Evolutionary conservation across 2,797 vertebrate species (phyloP).

Genomic region (Rhinophrynus dorsalis): DNA sequence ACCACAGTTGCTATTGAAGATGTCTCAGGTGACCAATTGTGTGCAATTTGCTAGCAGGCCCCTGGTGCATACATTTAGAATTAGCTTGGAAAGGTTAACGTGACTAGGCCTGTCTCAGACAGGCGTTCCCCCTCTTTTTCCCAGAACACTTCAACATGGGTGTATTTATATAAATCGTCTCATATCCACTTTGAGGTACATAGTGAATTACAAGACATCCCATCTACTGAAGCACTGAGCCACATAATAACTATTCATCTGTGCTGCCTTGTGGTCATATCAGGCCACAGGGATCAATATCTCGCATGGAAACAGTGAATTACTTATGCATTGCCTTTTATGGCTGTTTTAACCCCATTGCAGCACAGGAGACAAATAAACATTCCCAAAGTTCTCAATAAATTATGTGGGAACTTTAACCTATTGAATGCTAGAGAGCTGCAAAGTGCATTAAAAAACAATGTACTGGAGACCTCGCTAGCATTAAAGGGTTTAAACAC

Average conservation of each 20-base stretch:
- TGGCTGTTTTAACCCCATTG: no score
- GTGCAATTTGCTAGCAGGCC: slow-evolving; percentile 28
- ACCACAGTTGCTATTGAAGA: slow-evolving; percentile 27
- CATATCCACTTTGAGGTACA: slow-evolving; percentile 24
- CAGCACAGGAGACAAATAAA: no score
- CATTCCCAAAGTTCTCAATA: no score
- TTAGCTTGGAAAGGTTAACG: slow-evolving; percentile 36
- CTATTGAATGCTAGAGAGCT: no score
- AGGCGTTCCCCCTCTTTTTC: slow-evolving; percentile 41
- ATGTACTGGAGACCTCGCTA: no score
- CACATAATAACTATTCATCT: background rate
- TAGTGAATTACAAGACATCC: slow-evolving; percentile 6
- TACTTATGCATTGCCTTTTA: no score
- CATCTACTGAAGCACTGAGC: slow-evolving; percentile 1
- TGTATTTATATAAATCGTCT: slow-evolving; percentile 40
- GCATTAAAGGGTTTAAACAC: no score
- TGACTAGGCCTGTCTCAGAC: slow-evolving; percentile 38
- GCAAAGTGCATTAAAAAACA: no score
- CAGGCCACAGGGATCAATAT: background rate
- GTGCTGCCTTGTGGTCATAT: background rate
- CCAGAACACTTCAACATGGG: slow-evolving; percentile 37
- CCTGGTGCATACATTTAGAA: slow-evolving; percentile 29
- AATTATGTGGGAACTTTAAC: no score
- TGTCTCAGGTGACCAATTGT: slow-evolving; percentile 44
- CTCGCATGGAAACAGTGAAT: no score